A percentile compares a stretch with the other conserved stretches of the same genome.
Evolutionary conservation across 2,113 vertebrate genomes (phyloP).

Genomic region (Megalops atlanticus): DNA sequence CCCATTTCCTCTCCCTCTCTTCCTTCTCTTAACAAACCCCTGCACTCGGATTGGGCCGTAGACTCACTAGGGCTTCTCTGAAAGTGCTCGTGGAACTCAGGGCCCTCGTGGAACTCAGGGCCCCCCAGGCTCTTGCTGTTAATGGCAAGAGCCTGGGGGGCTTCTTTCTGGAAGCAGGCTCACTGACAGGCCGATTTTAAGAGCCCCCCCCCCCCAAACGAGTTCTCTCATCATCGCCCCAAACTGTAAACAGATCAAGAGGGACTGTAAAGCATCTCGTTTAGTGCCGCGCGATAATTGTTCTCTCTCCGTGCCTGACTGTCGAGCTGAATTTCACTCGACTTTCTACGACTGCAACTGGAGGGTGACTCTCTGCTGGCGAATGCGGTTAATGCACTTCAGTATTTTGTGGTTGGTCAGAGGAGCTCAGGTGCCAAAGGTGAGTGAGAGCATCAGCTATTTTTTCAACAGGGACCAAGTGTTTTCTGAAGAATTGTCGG

Average conservation of each 20-base stretch:
- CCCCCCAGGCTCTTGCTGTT: too few relatives aligned
- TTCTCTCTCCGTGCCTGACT: conserved; percentile 29
- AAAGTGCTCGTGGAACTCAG: conserved; percentile 1
- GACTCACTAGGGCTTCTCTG: conserved; percentile 9
- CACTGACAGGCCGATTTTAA: conserved; percentile 3
- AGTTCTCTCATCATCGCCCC: background rate
- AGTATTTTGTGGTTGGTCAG: too few relatives aligned
- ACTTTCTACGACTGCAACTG: too few relatives aligned
- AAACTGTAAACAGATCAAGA: conserved; percentile 16
- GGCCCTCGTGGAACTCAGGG: background rate
- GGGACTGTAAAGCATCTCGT: conserved; percentile 22
- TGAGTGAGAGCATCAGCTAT: too few relatives aligned
- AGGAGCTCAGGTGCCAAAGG: too few relatives aligned
- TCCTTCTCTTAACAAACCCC: conserved; percentile 33
- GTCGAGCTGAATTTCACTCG: too few relatives aligned
- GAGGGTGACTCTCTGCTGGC: too few relatives aligned
- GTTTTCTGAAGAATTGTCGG: too few relatives aligned
- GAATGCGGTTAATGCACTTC: too few relatives aligned
- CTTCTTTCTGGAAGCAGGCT: background rate
- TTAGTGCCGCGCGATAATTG: conserved; percentile 29
- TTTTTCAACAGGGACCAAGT: too few relatives aligned
- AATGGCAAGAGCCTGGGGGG: background rate
- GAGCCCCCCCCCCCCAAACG: background rate
- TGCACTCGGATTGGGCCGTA: conserved; percentile 30
- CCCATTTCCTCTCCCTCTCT: conserved; percentile 62